A percentile compares a stretch with the other conserved stretches of the same genome.
phyloP scores from a whole-genome alignment of 2,888 invertebrate species.

The Phortica magna region DNA sequence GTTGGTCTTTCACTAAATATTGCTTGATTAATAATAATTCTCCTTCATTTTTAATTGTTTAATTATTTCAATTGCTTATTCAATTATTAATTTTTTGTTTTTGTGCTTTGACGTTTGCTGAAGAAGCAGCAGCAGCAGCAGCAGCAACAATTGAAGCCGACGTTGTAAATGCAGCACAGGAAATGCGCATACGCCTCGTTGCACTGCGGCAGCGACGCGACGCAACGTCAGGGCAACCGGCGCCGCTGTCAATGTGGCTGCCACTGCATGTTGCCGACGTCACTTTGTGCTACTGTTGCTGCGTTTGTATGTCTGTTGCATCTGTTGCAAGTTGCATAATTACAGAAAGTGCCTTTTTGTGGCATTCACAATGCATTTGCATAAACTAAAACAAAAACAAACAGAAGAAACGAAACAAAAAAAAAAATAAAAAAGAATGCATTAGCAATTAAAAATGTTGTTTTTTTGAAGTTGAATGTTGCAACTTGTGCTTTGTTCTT shows the following conservation, averaged over 20 bases:
- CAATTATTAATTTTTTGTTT: conserved; percentile 14
- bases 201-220: conserved; percentile 52
- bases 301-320: background rate
- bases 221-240: background rate
- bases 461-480: conserved; percentile 14
- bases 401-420: background rate
- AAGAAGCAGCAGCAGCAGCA: background rate
- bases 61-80: background rate
- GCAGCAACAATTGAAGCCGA: background rate
- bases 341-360: background rate
- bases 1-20: too few species aligned
- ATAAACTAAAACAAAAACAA: background rate
- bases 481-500: conserved; percentile 30
- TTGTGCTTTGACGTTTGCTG: conserved; percentile 8
- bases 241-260: conserved; percentile 29
- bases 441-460: conserved; percentile 31
- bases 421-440: background rate
- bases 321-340: conserved; percentile 54
- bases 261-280: conserved; percentile 31
- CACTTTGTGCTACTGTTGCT: background rate
- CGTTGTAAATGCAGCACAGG: conserved; percentile 54
- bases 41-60: background rate
- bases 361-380: background rate
- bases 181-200: conserved; percentile 69
- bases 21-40: too few species aligned